Evolutionary conservation across 2,797 vertebrate species (phyloP).

Genomic region (Danio kyathit): DNA sequence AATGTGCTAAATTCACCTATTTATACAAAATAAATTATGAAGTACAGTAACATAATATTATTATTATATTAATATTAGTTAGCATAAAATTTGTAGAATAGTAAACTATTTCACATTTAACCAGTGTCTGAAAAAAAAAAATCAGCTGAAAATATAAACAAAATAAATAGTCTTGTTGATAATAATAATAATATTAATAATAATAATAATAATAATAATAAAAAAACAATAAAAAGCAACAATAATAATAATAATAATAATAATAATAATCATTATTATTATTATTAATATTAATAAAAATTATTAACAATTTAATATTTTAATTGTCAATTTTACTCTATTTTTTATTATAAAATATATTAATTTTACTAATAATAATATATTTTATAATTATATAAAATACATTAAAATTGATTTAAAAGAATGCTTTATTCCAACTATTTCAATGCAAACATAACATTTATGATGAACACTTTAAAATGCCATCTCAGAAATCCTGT

Average conservation of each 20-base stretch:
- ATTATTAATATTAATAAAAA: too few species aligned
- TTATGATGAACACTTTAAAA: not conserved
- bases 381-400: not conserved
- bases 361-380: not conserved
- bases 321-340: too few species aligned
- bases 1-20: not conserved
- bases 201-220: too few species aligned
- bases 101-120: not conserved
- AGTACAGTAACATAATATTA: not conserved
- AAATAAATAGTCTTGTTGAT: too few species aligned
- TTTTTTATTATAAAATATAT: not conserved
- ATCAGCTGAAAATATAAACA: too few species aligned
- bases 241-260: too few species aligned
- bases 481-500: conserved; percentile 22
- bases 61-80: not conserved
- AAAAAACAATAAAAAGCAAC: too few species aligned
- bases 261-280: too few species aligned
- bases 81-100: not conserved
- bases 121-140: not conserved
- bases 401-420: conserved; percentile 2
- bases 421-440: not conserved
- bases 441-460: not conserved
- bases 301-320: too few species aligned
- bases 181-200: too few species aligned
- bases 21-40: not conserved